Evolutionary conservation across 2,113 vertebrate species (phyloP).

Genomic region (Lycaon pictus): DNA sequence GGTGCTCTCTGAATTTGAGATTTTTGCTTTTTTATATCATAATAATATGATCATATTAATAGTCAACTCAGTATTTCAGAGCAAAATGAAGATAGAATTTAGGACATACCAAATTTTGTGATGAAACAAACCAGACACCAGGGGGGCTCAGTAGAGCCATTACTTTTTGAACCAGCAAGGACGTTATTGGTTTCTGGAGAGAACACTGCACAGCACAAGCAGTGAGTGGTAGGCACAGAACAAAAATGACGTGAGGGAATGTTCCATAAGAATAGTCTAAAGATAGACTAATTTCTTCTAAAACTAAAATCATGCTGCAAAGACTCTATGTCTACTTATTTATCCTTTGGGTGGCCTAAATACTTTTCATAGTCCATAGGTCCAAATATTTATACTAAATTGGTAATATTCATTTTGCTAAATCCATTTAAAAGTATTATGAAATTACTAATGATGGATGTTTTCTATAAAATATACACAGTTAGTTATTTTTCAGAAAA

Average conservation of each 20-base stretch:
- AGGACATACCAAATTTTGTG: background rate
- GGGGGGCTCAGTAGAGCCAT: constrained; percentile 5
- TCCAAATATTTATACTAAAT: background rate
- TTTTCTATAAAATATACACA: background rate
- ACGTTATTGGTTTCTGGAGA: background rate
- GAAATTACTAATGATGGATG: background rate
- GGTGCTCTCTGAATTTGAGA: background rate
- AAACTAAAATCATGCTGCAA: background rate
- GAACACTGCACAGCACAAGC: background rate
- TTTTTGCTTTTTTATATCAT: background rate
- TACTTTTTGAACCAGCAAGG: background rate
- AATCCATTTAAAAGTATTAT: background rate
- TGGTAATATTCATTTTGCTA: constrained; percentile 29
- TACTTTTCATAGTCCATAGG: background rate
- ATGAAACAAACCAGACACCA: background rate
- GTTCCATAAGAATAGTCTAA: background rate
- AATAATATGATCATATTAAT: background rate
- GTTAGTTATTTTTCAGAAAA: background rate
- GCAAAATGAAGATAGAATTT: background rate
- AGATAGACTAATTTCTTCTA: background rate
- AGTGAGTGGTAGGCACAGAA: background rate
- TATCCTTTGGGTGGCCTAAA: background rate
- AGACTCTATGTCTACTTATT: background rate
- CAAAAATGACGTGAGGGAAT: background rate
- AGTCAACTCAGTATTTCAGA: background rate